phyloP scores from a whole-genome alignment of 1,140 invertebrate species.

The Cherax destructor region DNA sequence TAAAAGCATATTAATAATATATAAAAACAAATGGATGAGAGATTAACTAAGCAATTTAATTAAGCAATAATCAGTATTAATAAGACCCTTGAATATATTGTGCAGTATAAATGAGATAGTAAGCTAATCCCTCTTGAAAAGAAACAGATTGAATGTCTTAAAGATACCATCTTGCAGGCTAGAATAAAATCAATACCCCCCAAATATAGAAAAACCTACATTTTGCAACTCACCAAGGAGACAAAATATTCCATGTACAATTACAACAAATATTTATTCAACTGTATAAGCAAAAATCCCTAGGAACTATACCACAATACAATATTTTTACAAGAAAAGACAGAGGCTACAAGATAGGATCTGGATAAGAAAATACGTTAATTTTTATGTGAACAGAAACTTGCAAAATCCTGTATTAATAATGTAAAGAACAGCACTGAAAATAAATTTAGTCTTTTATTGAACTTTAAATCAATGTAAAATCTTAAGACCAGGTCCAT shows the following conservation, averaged over 20 bases:
- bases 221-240: neutral
- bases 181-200: too few relatives aligned
- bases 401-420: too few relatives aligned
- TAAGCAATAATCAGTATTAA: neutral
- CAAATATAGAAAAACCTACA: too few relatives aligned
- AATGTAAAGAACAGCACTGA: too few relatives aligned
- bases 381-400: too few relatives aligned
- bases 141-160: too few relatives aligned
- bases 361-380: neutral
- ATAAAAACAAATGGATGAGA: too few relatives aligned
- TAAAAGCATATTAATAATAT: too few relatives aligned
- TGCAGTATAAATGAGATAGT: neutral
- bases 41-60: too few relatives aligned
- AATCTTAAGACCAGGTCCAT: neutral
- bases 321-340: neutral
- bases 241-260: neutral
- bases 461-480: neutral
- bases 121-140: too few relatives aligned
- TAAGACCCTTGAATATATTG: neutral
- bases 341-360: neutral
- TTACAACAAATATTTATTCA: neutral
- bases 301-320: neutral
- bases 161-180: too few relatives aligned
- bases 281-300: neutral
- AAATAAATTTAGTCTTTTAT: neutral